Base-by-base conservation (phyloP, 2,888 invertebrate species). In the Thalpophila matura region DNA sequence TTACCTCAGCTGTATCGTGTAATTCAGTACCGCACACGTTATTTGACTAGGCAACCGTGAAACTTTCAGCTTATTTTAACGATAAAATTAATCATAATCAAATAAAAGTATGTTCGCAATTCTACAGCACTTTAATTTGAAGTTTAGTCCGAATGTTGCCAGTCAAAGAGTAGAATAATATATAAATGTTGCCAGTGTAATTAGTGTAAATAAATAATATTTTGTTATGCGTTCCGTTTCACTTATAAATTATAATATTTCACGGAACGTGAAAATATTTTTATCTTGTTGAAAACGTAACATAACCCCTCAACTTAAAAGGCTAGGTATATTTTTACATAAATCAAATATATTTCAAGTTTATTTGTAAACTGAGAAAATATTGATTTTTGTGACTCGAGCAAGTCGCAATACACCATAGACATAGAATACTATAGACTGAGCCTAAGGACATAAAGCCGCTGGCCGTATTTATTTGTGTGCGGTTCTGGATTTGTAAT, bases 31-130 rank as follows among this genome's bases (percentile, higher is more conserved):
- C 46, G 16, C 45, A 58, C 65, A 46, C 51, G 61, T 43, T 70
- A 60, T 60, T 70, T 69, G 26, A 72, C 42, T 57, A 63, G 45
- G 24, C 40, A 59, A 65, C 56, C 40, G 59, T 53, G 51, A 51
- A 53, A 59, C 38, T 64, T 71, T 76, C 51, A 67, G 43, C 61
- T 70, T 77, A 74, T 77, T 75, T 69, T 73, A 43, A 63, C 46
- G 56, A 64, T 73, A 70, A 76, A 77, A 77, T 67, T 74, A 74
- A 73, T 72, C 71, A 74, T 78, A 74, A 73, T 81, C 76, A 70
- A 79, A 75, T 74, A 75, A 77, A 79, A 79, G 26, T 37, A 40
- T 45, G 37, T 68, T 64, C 65, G 67, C 61, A 71, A 69, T 63
- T 64, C 62, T 61, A 26, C 55, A 71, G 62, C 64, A 74, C 74